Evolutionary conservation across 2,888 invertebrate genomes (phyloP).

Genomic region (Lampropteryx suffumata): DNA sequence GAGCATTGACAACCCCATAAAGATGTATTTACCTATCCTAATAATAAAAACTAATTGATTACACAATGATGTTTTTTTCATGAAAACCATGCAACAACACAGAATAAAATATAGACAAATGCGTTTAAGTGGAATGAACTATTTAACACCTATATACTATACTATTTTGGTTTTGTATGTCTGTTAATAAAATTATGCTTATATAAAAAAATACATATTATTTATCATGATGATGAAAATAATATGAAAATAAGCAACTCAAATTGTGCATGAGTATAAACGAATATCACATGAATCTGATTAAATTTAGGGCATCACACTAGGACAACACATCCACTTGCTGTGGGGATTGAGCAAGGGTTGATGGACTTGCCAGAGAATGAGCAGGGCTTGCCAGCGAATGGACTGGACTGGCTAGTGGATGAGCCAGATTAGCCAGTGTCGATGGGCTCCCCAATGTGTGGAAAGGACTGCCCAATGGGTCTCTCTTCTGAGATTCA

Average conservation of each 20-base stretch:
- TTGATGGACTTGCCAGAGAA: conserved; percentile 66
- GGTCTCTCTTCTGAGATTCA: conserved; percentile 75
- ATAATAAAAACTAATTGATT: too few species aligned
- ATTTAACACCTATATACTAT: too few species aligned
- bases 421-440: conserved; percentile 56
- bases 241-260: conserved; percentile 1
- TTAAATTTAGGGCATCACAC: conserved; percentile 61
- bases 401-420: conserved; percentile 38
- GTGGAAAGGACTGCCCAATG: conserved; percentile 73
- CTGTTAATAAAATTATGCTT: too few species aligned
- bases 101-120: too few species aligned
- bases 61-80: too few species aligned
- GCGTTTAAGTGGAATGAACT: too few species aligned
- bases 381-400: conserved; percentile 66
- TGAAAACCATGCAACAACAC: too few species aligned
- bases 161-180: too few species aligned
- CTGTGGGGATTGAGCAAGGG: conserved; percentile 56
- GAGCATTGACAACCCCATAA: too few species aligned
- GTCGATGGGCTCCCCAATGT: conserved; percentile 70
- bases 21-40: too few species aligned
- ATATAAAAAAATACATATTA: too few species aligned
- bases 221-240: too few species aligned
- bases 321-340: conserved; percentile 79
- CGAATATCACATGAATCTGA: conserved; percentile 71
- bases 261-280: conserved; percentile 49